Evolutionary conservation across 2,888 invertebrate genomes (phyloP).

Genomic region (Drosophila koepferae): DNA sequence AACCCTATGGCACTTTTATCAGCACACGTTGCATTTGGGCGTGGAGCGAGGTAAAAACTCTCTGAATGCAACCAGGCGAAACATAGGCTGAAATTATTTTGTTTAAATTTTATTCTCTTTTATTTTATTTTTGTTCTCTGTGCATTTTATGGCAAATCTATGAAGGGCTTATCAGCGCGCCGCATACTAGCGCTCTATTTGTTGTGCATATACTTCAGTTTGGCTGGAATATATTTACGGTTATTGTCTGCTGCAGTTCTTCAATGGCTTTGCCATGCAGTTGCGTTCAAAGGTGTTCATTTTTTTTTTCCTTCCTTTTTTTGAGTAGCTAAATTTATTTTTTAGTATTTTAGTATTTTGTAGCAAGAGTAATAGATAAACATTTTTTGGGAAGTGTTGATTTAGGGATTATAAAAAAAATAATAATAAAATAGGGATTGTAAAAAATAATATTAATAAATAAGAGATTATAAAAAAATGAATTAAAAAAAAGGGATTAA

Average conservation of each 20-base stretch:
- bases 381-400: too few relatives aligned
- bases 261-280: slow-evolving; percentile 12
- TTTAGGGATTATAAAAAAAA: too few relatives aligned
- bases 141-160: slow-evolving; percentile 61
- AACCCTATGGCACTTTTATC: slow-evolving; percentile 68
- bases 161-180: slow-evolving; percentile 52
- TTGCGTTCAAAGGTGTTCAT: not conserved
- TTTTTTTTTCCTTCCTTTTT: too few relatives aligned
- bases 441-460: too few relatives aligned
- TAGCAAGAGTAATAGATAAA: too few relatives aligned
- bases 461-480: too few relatives aligned
- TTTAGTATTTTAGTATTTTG: not conserved
- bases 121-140: slow-evolving; percentile 27
- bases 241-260: slow-evolving; percentile 24
- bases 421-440: too few relatives aligned
- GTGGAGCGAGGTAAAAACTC: not conserved
- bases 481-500: too few relatives aligned
- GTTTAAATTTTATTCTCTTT: slow-evolving; percentile 13
- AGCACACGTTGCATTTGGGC: slow-evolving; percentile 19
- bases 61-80: slow-evolving; percentile 46
- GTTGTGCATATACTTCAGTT: slow-evolving; percentile 1
- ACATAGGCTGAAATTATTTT: slow-evolving; percentile 50
- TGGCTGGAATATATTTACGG: slow-evolving; percentile 12
- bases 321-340: not conserved
- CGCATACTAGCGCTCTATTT: slow-evolving; percentile 26